A percentile compares a stretch with the other conserved stretches of the same genome.
Conservation (phyloP, 2,888 invertebrate genomes). For the Lasioglossum villosulum region DNA sequence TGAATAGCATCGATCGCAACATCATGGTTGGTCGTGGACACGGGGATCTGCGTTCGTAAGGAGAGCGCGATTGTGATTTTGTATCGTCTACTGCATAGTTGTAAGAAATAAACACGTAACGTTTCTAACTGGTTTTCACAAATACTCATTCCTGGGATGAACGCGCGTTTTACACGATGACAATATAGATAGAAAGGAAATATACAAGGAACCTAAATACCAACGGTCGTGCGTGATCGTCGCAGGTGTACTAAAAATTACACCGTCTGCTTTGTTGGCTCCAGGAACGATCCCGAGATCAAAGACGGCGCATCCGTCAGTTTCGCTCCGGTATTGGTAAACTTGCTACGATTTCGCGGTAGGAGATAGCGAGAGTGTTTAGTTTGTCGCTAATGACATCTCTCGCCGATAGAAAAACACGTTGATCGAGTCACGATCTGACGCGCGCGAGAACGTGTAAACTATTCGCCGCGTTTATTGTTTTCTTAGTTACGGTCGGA, state of each 20-base stretch:
- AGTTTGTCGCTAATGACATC: constrained; percentile 37
- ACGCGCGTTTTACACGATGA: not conserved
- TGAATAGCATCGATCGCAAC: constrained; percentile 32
- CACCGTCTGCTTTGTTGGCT: not conserved
- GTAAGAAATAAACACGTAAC: constrained; percentile 74
- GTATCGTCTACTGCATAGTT: constrained; percentile 68
- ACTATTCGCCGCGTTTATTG: not conserved
- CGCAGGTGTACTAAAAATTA: not conserved
- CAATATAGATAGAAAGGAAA: not conserved
- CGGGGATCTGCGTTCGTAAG: constrained; percentile 29
- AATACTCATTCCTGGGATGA: constrained; percentile 11
- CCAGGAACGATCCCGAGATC: not conserved
- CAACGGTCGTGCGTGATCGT: not conserved
- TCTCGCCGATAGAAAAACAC: constrained; percentile 14
- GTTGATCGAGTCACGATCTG: not conserved
- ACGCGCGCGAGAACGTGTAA: not conserved
- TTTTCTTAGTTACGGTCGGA: constrained; percentile 5
- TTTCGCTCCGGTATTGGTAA: not conserved
- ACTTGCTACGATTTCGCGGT: not conserved
- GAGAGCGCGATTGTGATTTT: constrained; percentile 71
- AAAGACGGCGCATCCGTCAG: not conserved
- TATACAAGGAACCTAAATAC: not conserved
- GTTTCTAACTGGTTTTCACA: constrained; percentile 64
- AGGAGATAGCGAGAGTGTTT: not conserved
- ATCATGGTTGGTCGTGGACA: constrained; percentile 40